Evolutionary conservation across 2,888 invertebrate species (phyloP), one percentile per base, ranked within the genome.

Genomic region (Dugesia japonica): DNA sequence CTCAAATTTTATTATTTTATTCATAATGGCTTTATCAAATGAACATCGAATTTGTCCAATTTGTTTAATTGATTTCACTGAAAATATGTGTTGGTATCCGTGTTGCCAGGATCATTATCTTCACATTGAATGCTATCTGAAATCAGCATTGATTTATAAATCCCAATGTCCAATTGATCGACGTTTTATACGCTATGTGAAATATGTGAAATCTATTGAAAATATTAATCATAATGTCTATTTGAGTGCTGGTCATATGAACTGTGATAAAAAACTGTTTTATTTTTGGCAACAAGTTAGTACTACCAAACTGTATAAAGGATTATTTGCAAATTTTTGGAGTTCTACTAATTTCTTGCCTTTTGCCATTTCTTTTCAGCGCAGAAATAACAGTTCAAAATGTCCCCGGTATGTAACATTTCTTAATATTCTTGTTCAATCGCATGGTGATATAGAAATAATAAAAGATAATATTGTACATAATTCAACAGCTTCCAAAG

Each of bases 321-420:
- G 56, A 56, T 56, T 56, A n/a, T 56, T 56, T 23, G 56, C 56
- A 20, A 56, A 56, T 56, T 56, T 56, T 56, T 56, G 56, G 56
- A 56, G 56, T n/a, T 56, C 56, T 4, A 13, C n/a, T 9, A 56
- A 56, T 56, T 56, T 56, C 17, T n/a, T 56, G 4, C 56, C 56
- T 1, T 56, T 56, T 56, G n/a, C n/a, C n/a, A 56, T 56, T 56
- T 56, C 9, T n/a, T 56, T 56, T 56, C n/a, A 56, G 17, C 56
- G 56, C 7, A 56, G 56, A 56, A 56, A 56, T 56, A 20, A 7
- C 7, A 56, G 17, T n/a, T 56, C 56, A n/a, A 56, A 56, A 56
- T n/a, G 9, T 4, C 56, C 9, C 7, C 56, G 56, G 1, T 56
- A 56, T 56, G n/a, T n/a, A 13, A 56, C 56, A 20, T 56, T 56